Evolutionary conservation across 2,113 vertebrate species (phyloP), one percentile per base, ranked within the genome.

Genomic region (Stegastes partitus): DNA sequence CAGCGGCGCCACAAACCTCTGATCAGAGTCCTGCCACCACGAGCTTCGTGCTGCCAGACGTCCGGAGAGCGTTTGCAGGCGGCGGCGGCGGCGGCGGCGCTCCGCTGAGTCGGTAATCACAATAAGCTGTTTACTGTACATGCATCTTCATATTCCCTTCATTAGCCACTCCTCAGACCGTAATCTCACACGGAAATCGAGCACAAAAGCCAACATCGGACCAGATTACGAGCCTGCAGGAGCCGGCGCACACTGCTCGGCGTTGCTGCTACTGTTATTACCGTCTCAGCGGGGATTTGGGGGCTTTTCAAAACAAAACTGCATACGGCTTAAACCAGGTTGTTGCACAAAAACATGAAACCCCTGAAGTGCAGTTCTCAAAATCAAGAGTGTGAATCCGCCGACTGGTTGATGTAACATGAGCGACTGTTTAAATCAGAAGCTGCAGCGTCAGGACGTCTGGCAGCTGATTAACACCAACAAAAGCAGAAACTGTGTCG

Each of bases 41-140:
- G 76, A 62, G 71, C 45, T 51, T 68, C 67, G 37, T 10, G 53
- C 37, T 77, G 81, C 80, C 88, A 90, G 26, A 70, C 73, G 64
- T 77, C 82, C 74, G 61, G 47, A 59, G 73, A 59, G 77, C 55
- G 83, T 83, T 85, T 79, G 72, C 81, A 83, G 71, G 74, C 56
- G 6, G 58, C 82, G 69, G 77, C 56, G 6, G 58, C 82, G 69
- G 77, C 82, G 47, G 79, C 72, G 62, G 58, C 66, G 34, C 61
- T 56, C 51, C 53, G 74, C 69, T 45, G 79, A 79, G 63, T 61
- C 72, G 61, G 44, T 66, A 66, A 45, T 62, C 77, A 39, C 66
- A 61, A 65, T 55, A 78, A 81, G 81, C 78, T 74, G 68, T 81
- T 77, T 69, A 69, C 50, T 62, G 34, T 39, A 37, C 76, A 68